Percentiles rank a stretch among this genome's conserved stretches.
phyloP scores from a whole-genome alignment of 2,888 invertebrate species.

The Epinotia nisella region DNA sequence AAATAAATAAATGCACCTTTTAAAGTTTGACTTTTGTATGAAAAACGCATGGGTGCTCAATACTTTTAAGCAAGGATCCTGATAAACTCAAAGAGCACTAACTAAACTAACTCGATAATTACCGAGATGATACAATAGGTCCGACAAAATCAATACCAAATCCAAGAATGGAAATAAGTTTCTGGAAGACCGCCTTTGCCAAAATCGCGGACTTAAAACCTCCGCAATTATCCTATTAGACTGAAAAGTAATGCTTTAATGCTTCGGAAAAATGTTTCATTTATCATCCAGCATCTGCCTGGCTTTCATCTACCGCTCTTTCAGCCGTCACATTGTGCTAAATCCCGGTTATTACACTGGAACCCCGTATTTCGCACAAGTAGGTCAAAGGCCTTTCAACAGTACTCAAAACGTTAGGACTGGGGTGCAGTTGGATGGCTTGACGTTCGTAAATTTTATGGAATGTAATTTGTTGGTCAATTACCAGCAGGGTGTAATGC shows the following conservation, averaged over 20 bases:
- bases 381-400: slow-evolving; percentile 36
- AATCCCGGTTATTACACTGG: slow-evolving; percentile 2
- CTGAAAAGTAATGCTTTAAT: neutral
- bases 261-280: slow-evolving; percentile 8
- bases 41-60: too few species aligned
- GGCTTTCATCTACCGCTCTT: slow-evolving; percentile 7
- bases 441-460: neutral
- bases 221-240: neutral
- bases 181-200: neutral
- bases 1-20: too few species aligned
- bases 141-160: neutral
- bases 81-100: neutral
- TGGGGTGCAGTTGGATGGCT: neutral
- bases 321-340: slow-evolving; percentile 7
- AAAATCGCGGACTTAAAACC: neutral
- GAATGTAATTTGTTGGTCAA: neutral
- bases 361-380: slow-evolving; percentile 18
- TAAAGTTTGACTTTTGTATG: too few species aligned
- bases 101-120: neutral
- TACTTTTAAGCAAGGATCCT: too few species aligned
- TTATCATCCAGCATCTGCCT: neutral
- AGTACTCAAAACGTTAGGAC: slow-evolving; percentile 3
- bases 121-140: neutral
- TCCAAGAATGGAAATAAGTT: neutral
- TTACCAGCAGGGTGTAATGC: neutral